These are phyloP conservation scores for Hemichromis elongatus DNA, from an alignment of 2,113 vertebrate species.

Conservation along the genomic window DNA sequence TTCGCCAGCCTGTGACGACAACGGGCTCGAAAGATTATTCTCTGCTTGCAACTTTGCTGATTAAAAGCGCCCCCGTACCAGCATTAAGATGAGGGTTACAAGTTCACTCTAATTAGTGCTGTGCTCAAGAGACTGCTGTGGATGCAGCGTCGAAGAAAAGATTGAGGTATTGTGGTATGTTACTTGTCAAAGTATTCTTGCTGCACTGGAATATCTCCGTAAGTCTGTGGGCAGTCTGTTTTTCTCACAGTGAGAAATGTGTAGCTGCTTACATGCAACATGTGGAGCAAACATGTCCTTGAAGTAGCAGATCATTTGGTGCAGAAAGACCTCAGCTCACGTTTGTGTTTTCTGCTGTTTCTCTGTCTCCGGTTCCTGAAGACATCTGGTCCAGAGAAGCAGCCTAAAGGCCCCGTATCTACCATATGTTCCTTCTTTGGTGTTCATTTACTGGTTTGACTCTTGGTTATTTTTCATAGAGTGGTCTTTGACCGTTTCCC, in stretches of 20 bases:
- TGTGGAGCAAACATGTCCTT: neutral
- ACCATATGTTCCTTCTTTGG: neutral
- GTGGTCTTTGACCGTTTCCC: neutral
- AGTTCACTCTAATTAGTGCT: slow-evolving; percentile 42
- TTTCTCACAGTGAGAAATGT: neutral
- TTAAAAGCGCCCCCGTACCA: slow-evolving; percentile 58
- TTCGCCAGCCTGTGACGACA: slow-evolving; percentile 43
- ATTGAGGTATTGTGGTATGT: neutral
- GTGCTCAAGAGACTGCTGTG: slow-evolving; percentile 9
- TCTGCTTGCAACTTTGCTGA: slow-evolving; percentile 57
- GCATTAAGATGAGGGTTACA: slow-evolving; percentile 43
- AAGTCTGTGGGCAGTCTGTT: neutral
- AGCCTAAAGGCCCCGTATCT: neutral
- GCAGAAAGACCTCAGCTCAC: neutral
- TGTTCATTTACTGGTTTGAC: neutral
- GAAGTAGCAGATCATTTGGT: neutral
- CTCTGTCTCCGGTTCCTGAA: neutral
- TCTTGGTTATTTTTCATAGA: neutral
- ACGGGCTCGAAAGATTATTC: slow-evolving; percentile 62
- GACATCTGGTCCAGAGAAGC: neutral
- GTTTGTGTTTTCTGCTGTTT: neutral
- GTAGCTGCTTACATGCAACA: neutral
- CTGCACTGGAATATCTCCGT: neutral
- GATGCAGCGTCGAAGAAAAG: slow-evolving; percentile 1
- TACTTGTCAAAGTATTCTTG: slow-evolving; percentile 12